Percentiles rank a stretch among this genome's conserved stretches.
Conservation (phyloP, 2,113 vertebrate species). For the Cyprinodon variegatus region DNA sequence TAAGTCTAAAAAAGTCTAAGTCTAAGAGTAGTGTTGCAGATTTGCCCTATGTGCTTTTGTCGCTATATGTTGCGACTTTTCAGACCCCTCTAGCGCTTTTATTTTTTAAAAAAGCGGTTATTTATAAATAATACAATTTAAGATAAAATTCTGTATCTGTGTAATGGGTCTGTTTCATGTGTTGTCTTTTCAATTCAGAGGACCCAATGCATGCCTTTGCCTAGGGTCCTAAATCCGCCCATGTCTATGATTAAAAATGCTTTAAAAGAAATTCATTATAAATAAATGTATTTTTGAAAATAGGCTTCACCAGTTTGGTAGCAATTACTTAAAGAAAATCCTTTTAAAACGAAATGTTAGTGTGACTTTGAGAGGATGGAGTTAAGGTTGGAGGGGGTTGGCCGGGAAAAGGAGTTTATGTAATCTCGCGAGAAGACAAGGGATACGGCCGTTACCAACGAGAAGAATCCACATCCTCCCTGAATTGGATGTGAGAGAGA, state of each 20-base stretch:
- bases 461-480: constrained; percentile 36
- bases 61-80: too few relatives aligned
- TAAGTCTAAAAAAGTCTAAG: too few relatives aligned
- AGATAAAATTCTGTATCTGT: too few relatives aligned
- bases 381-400: constrained; percentile 48
- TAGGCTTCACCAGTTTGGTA: neutral
- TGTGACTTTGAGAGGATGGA: neutral
- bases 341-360: neutral
- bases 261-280: neutral
- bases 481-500: constrained; percentile 54
- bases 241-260: neutral
- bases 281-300: neutral
- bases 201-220: too few relatives aligned
- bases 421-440: constrained; percentile 67
- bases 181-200: too few relatives aligned
- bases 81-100: too few relatives aligned
- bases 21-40: too few relatives aligned
- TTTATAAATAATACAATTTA: too few relatives aligned
- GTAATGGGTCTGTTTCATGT: too few relatives aligned
- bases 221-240: too few relatives aligned
- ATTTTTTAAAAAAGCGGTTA: too few relatives aligned
- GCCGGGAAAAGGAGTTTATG: neutral
- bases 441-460: constrained; percentile 43
- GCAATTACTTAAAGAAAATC: neutral
- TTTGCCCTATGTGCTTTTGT: too few relatives aligned